A percentile compares a stretch with the other conserved stretches of the same genome.
phyloP scores from a whole-genome alignment of 1,140 invertebrate genomes.

The Notospermus geniculatus region DNA sequence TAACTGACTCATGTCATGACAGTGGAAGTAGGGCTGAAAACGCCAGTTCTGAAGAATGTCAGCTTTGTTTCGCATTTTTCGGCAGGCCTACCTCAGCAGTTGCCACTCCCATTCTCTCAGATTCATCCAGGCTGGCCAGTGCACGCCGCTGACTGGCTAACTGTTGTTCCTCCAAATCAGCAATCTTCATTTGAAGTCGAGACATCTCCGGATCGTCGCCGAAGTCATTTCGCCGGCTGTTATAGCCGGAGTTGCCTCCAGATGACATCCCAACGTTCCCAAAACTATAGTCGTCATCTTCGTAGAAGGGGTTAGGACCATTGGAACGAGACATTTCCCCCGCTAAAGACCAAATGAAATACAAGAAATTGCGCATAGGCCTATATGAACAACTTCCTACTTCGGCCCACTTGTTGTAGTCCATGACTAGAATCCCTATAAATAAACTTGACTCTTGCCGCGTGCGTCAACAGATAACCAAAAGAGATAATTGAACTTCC shows the following conservation, averaged over 20 bases:
- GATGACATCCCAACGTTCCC: slow-evolving; percentile 8
- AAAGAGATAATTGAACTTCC: too few relatives aligned
- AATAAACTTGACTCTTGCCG: too few relatives aligned
- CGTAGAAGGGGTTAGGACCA: slow-evolving; percentile 37
- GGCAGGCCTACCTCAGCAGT: slow-evolving; percentile 74
- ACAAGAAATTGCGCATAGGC: too few relatives aligned
- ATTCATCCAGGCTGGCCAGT: slow-evolving; percentile 76
- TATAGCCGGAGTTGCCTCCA: slow-evolving; percentile 3
- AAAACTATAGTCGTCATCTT: slow-evolving; percentile 25
- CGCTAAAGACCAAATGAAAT: slow-evolving; percentile 18
- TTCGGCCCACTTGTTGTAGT: too few relatives aligned
- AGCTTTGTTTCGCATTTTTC: too few relatives aligned
- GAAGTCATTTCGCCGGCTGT: slow-evolving; percentile 21
- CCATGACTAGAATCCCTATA: too few relatives aligned
- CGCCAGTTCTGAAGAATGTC: too few relatives aligned
- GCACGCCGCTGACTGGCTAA: slow-evolving; percentile 80
- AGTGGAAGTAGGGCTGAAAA: too few relatives aligned
- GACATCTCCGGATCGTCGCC: slow-evolving; percentile 10
- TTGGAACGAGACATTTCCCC: not conserved
- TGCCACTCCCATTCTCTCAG: slow-evolving; percentile 81
- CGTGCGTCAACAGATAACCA: too few relatives aligned
- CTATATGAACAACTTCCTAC: too few relatives aligned
- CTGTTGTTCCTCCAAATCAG: slow-evolving; percentile 38
- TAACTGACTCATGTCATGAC: too few relatives aligned
- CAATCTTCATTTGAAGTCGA: slow-evolving; percentile 29